Conservation (phyloP, 1,140 invertebrate genomes). For the Monomorium pharaonis region DNA sequence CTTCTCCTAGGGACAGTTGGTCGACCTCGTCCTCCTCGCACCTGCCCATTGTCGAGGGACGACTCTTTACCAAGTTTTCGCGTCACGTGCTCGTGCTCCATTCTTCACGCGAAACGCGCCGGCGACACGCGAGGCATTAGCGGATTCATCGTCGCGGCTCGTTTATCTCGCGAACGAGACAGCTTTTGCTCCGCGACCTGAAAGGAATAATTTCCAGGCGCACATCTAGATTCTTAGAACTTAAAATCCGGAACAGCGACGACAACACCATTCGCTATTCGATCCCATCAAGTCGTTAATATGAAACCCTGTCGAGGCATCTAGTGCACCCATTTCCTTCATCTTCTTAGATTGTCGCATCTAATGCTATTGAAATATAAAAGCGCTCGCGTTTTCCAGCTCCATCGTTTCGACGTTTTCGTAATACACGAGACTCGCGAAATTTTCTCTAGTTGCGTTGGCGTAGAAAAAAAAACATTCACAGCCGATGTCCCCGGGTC, state of each 20-base stretch:
- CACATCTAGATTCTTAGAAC: background rate
- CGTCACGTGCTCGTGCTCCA: slow-evolving; percentile 23
- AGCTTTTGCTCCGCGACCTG: slow-evolving; percentile 45
- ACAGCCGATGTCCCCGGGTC: background rate
- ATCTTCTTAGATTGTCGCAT: background rate
- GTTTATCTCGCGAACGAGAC: slow-evolving; percentile 50
- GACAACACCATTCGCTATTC: slow-evolving; percentile 11
- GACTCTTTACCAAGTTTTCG: slow-evolving; percentile 35
- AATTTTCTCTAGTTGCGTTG: background rate
- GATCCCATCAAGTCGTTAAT: slow-evolving; percentile 28
- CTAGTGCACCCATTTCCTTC: background rate
- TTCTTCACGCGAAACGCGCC: slow-evolving; percentile 44
- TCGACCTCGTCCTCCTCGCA: background rate
- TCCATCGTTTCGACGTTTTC: background rate
- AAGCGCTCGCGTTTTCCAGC: background rate
- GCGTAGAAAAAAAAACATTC: background rate
- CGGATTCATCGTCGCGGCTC: slow-evolving; percentile 49
- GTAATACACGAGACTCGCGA: background rate
- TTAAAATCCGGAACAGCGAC: slow-evolving; percentile 7
- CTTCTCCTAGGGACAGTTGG: background rate
- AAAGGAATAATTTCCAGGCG: slow-evolving; percentile 48
- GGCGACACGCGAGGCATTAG: slow-evolving; percentile 36
- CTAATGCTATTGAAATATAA: background rate
- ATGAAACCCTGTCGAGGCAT: background rate
- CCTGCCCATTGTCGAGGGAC: background rate